Conservation (phyloP, 2,113 vertebrate genomes). For the Oreotrochilus melanogaster region DNA sequence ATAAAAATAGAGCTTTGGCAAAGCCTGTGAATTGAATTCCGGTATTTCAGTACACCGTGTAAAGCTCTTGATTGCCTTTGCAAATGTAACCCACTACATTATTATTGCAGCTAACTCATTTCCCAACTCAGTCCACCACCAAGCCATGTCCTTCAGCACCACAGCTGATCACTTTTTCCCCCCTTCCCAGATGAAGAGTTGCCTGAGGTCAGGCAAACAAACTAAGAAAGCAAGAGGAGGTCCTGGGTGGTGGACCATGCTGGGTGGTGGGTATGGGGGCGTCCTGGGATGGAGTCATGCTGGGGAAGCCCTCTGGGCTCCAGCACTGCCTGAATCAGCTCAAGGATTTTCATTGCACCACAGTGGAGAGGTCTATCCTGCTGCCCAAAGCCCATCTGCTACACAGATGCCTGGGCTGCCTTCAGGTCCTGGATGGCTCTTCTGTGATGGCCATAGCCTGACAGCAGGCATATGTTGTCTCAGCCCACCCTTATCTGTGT, state of each 20-base stretch:
- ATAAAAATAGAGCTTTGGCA: constrained; percentile 72
- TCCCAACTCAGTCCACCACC: neutral
- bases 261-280: neutral
- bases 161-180: neutral
- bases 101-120: constrained; percentile 40
- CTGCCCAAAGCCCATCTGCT: neutral
- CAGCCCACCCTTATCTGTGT: neutral
- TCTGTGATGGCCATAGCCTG: neutral
- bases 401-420: neutral
- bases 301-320: neutral
- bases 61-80: constrained; percentile 23
- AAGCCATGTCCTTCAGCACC: no score
- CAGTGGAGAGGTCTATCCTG: fast-evolving
- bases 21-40: constrained; percentile 46
- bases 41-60: constrained; percentile 33
- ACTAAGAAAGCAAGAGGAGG: neutral
- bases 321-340: fast-evolving
- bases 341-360: neutral
- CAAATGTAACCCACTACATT: constrained; percentile 16
- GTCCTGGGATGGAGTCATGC: fast-evolving
- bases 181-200: neutral
- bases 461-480: fast-evolving
- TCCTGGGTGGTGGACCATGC: neutral
- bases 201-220: neutral
- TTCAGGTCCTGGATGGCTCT: neutral